Percentiles rank a stretch among this genome's conserved stretches.
Evolutionary conservation across 2,888 invertebrate genomes (phyloP).

Genomic region (Aelia acuminata): DNA sequence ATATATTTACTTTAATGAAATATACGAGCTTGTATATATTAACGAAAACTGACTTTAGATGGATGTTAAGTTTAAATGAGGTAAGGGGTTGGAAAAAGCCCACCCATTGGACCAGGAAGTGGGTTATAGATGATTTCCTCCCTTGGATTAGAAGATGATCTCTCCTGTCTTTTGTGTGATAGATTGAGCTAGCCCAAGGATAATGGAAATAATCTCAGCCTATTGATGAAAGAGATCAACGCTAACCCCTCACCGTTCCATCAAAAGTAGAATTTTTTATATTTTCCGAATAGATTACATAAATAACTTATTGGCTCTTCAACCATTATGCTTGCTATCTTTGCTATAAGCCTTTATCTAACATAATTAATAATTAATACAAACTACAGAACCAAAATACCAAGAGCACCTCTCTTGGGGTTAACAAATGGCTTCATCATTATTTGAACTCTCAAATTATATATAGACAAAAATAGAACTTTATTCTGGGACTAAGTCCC

Average conservation of each 20-base stretch:
- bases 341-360: too few species aligned
- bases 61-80: background rate
- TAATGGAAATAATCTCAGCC: conserved; percentile 30
- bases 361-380: too few species aligned
- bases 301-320: background rate
- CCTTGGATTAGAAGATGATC: background rate
- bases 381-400: too few species aligned
- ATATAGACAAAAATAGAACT: too few species aligned
- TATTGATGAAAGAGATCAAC: background rate
- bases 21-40: too few species aligned
- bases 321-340: background rate
- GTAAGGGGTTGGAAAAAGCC: background rate
- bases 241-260: background rate
- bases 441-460: too few species aligned
- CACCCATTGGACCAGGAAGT: background rate
- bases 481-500: too few species aligned
- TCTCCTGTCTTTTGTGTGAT: conserved; percentile 24
- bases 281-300: background rate
- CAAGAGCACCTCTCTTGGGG: too few species aligned
- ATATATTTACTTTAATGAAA: too few species aligned
- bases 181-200: background rate
- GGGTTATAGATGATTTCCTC: conserved; percentile 23
- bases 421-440: too few species aligned
- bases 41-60: too few species aligned
- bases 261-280: background rate